Conservation (phyloP, 2,888 invertebrate species). For the Cylindroiulus punctatus region DNA sequence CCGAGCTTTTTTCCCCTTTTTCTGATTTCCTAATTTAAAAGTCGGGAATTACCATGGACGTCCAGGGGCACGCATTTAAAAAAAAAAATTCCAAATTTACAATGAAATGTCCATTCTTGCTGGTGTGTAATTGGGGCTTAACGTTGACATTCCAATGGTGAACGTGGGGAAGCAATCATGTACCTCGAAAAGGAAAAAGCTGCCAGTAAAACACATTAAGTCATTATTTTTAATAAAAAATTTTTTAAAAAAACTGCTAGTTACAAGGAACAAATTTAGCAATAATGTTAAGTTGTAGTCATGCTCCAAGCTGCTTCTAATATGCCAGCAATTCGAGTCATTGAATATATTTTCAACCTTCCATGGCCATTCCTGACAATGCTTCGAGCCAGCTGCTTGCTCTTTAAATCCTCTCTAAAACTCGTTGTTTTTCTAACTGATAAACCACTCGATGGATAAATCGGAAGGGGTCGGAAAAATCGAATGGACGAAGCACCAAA, state of each 20-base stretch:
- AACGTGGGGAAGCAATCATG: not conserved
- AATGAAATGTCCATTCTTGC: not conserved
- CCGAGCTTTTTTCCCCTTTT: not conserved
- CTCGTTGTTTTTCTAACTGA: conserved; percentile 30
- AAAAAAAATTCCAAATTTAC: not conserved
- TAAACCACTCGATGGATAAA: conserved; percentile 19
- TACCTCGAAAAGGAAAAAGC: not conserved
- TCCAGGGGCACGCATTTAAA: conserved; percentile 10
- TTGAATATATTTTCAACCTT: conserved; percentile 8
- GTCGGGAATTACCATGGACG: not conserved
- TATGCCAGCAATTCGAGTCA: not conserved
- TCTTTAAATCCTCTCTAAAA: conserved; percentile 23
- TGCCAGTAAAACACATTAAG: no score
- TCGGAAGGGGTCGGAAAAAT: conserved; percentile 10
- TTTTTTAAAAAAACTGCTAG: no score
- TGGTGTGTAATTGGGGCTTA: not conserved
- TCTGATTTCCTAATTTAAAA: conserved; percentile 30
- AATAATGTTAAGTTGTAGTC: not conserved
- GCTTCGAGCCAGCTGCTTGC: not conserved
- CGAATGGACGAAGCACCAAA: not conserved
- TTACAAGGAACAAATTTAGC: no score
- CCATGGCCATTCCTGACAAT: not conserved
- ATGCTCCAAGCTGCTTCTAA: not conserved
- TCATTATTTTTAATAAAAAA: no score
- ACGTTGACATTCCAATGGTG: no score